A percentile compares a stretch with the other conserved stretches of the same genome.
phyloP scores from a whole-genome alignment of 2,113 vertebrate genomes.

The Hemichromis elongatus region DNA sequence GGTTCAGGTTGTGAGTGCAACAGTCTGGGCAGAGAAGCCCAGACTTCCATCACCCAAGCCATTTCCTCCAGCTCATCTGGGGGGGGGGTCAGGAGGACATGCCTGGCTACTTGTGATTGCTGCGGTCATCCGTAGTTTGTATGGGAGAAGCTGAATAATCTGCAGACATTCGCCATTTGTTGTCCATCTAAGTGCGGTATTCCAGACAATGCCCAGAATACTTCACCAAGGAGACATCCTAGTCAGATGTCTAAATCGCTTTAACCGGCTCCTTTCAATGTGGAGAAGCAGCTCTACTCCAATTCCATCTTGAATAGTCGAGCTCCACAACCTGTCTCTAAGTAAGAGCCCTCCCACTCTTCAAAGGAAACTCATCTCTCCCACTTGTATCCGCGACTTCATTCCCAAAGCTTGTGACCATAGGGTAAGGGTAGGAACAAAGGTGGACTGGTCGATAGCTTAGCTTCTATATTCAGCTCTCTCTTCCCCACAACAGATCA shows the following conservation, averaged over 20 bases:
- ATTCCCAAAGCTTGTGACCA: not conserved
- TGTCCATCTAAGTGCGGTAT: not conserved
- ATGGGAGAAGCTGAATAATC: not conserved
- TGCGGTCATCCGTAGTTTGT: not conserved
- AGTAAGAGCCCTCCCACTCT: not conserved
- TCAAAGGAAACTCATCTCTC: not conserved
- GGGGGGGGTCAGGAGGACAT: not conserved
- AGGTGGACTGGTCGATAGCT: not conserved
- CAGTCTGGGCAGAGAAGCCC: not conserved
- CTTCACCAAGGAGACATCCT: not conserved
- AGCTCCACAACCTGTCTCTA: not conserved
- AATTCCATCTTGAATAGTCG: not conserved
- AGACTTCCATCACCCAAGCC: not conserved
- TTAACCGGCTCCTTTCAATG: not conserved
- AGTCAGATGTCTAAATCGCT: not conserved
- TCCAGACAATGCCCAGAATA: too few species aligned
- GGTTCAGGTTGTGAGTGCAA: not conserved
- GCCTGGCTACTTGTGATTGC: not conserved
- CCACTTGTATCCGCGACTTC: not conserved
- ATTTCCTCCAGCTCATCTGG: not conserved
- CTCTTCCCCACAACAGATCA: not conserved
- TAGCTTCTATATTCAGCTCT: not conserved
- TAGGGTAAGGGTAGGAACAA: not conserved
- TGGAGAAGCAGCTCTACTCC: not conserved
- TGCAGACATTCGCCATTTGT: not conserved